A percentile compares a stretch with the other conserved stretches of the same genome.
These are phyloP conservation scores for Telmatochromis bifrenatus DNA, from an alignment of 2,113 vertebrate species.

Conservation along the genomic window DNA sequence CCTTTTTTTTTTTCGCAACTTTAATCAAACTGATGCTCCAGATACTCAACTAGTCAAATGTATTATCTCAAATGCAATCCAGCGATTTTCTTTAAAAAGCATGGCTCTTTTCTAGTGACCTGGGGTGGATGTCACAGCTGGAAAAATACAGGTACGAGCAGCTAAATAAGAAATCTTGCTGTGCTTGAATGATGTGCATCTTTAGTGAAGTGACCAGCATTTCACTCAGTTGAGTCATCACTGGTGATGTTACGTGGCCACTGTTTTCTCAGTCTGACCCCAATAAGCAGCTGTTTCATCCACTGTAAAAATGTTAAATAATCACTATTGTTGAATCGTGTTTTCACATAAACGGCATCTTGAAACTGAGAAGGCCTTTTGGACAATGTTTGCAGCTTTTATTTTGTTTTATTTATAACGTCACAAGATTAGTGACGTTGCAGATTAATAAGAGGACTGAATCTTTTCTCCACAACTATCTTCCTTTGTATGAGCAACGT, in stretches of 20 bases:
- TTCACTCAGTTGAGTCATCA: not conserved
- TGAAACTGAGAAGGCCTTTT: not conserved
- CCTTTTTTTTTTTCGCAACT: not conserved
- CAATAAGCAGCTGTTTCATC: not conserved
- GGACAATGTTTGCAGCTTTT: not conserved
- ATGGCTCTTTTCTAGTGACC: not conserved
- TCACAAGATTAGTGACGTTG: not conserved
- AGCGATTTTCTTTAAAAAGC: rapidly evolving
- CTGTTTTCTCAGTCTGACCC: not conserved
- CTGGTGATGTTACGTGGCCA: not conserved
- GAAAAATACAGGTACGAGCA: not conserved
- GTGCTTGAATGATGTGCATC: not conserved
- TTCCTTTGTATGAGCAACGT: not conserved
- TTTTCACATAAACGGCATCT: not conserved
- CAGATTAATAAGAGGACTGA: not conserved
- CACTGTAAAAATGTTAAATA: not conserved
- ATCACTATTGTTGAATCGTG: not conserved
- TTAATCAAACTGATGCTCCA: not conserved
- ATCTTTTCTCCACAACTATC: not conserved
- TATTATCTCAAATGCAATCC: rapidly evolving
- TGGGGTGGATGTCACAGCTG: not conserved
- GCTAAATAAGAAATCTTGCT: not conserved
- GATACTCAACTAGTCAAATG: not conserved
- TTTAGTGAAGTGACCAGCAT: not conserved
- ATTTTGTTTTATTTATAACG: not conserved